phyloP scores from a whole-genome alignment of 2,888 invertebrate species.

The Danaus chrysippus region DNA sequence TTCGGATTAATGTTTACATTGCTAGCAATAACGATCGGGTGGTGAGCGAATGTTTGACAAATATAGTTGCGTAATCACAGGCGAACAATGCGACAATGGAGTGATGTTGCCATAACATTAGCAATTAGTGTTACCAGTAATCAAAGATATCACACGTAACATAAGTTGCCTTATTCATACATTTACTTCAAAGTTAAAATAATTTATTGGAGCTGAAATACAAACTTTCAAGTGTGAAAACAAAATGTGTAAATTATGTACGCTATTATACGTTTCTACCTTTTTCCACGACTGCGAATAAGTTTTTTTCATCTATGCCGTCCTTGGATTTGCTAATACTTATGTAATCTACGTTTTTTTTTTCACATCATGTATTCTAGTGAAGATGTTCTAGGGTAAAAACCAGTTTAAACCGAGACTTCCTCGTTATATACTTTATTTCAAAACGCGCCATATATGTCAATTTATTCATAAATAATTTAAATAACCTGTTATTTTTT shows the following conservation, averaged over 20 bases:
- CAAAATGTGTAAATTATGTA: too few relatives aligned
- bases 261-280: too few relatives aligned
- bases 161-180: constrained; percentile 22
- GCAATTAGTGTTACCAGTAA: constrained; percentile 41
- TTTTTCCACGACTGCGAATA: too few relatives aligned
- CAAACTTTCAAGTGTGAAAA: too few relatives aligned
- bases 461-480: constrained; percentile 43
- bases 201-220: too few relatives aligned
- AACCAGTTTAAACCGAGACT: constrained; percentile 3
- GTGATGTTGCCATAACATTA: constrained; percentile 68
- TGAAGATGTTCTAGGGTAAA: constrained; percentile 5
- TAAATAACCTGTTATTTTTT: constrained; percentile 40
- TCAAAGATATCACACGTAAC: constrained; percentile 5
- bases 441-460: constrained; percentile 15
- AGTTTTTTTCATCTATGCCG: too few relatives aligned
- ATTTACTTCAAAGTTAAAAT: background rate
- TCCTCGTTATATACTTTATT: constrained; percentile 1
- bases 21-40: constrained; percentile 58
- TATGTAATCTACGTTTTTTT: background rate
- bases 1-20: constrained; percentile 48
- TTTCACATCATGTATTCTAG: constrained; percentile 5
- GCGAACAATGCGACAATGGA: constrained; percentile 62
- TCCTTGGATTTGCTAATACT: constrained; percentile 14
- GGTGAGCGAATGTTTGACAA: constrained; percentile 64
- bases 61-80: constrained; percentile 64